Evolutionary conservation across 2,888 invertebrate genomes (phyloP).

Genomic region (Tyria jacobaeae): DNA sequence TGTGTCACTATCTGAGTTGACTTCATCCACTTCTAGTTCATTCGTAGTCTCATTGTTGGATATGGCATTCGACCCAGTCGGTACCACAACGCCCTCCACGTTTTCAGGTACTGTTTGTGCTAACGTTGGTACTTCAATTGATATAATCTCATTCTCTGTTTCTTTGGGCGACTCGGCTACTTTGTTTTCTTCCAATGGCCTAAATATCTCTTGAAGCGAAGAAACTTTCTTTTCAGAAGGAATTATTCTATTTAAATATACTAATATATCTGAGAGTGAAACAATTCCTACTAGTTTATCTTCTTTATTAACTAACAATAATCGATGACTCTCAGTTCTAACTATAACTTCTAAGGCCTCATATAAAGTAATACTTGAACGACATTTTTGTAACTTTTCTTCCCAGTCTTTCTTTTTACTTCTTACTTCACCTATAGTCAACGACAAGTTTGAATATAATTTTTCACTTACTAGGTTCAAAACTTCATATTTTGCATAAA

Average conservation of each 20-base stretch:
- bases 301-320: conserved; percentile 83
- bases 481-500: conserved; percentile 84
- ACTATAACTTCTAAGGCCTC: conserved; percentile 96
- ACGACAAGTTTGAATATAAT: conserved; percentile 95
- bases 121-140: conserved; percentile 76
- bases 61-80: conserved; percentile 46
- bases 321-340: conserved; percentile 92
- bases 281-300: conserved; percentile 82
- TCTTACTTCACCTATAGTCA: conserved; percentile 94
- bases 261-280: conserved; percentile 82
- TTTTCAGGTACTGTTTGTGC: conserved; percentile 64
- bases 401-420: conserved; percentile 96
- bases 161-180: conserved; percentile 79
- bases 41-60: conserved; percentile 42
- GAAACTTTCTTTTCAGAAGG: conserved; percentile 82
- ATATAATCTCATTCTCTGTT: conserved; percentile 77
- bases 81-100: conserved; percentile 48
- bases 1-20: conserved; percentile 48
- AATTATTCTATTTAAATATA: conserved; percentile 84
- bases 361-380: conserved; percentile 93
- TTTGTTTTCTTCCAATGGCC: conserved; percentile 81
- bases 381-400: conserved; percentile 96
- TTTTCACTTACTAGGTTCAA: conserved; percentile 96
- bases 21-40: conserved; percentile 52
- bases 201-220: conserved; percentile 82